Evolutionary conservation across 2,113 vertebrate species (phyloP).

Genomic region (Herpailurus yagouaroundi): DNA sequence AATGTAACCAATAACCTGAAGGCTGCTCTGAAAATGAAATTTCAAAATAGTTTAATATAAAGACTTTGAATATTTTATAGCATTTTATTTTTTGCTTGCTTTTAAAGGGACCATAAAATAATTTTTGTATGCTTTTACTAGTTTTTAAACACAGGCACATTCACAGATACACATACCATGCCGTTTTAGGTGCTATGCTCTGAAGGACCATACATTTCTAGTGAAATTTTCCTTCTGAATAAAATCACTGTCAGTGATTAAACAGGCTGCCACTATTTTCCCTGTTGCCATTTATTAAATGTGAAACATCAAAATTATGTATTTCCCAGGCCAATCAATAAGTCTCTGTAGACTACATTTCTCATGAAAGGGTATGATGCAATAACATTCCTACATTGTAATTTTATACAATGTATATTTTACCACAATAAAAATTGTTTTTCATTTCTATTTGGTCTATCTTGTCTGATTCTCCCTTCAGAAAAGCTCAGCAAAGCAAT

Average conservation of each 20-base stretch:
- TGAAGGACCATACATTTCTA: constrained; percentile 28
- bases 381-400: neutral
- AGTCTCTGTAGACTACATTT: neutral
- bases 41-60: constrained; percentile 39
- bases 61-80: neutral
- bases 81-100: neutral
- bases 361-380: neutral
- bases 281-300: neutral
- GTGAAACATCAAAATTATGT: neutral
- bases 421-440: neutral
- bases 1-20: neutral
- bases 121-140: neutral
- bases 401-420: neutral
- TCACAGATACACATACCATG: neutral
- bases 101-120: neutral
- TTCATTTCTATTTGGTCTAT: neutral
- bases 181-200: neutral
- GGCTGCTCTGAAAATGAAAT: constrained; percentile 32
- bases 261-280: neutral
- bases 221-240: constrained; percentile 25
- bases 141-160: constrained; percentile 24
- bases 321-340: neutral
- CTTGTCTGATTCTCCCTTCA: neutral
- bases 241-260: neutral
- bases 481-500: neutral